A percentile compares a stretch with the other conserved stretches of the same genome.
Evolutionary conservation across 2,888 invertebrate genomes (phyloP).

Genomic region (Acronicta aceris): DNA sequence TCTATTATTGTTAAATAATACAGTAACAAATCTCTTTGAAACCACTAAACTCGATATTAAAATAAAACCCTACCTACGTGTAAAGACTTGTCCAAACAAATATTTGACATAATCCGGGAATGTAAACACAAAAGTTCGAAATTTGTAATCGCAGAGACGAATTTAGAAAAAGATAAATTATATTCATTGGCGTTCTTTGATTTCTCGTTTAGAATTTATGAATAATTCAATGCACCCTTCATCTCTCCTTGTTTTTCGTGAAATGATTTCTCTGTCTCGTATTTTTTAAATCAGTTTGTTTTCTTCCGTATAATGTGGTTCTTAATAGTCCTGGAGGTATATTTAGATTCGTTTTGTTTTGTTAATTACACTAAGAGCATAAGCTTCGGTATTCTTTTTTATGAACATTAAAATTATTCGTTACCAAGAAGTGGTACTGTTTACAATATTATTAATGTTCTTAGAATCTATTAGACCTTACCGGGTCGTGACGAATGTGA

Average conservation of each 20-base stretch:
- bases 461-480: neutral
- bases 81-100: neutral
- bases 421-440: neutral
- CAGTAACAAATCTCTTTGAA: no score
- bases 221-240: conserved; percentile 61
- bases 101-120: conserved; percentile 19
- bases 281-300: conserved; percentile 18
- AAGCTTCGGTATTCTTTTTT: neutral
- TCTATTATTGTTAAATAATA: no score
- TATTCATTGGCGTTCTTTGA: conserved; percentile 62
- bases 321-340: conserved; percentile 2
- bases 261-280: conserved; percentile 25
- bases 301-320: conserved; percentile 8
- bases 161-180: conserved; percentile 46
- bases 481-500: no score
- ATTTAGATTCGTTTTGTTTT: conserved; percentile 1
- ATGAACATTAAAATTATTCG: neutral
- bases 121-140: conserved; percentile 24
- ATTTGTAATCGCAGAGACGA: conserved; percentile 14
- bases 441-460: neutral
- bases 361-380: neutral
- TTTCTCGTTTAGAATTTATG: conserved; percentile 58
- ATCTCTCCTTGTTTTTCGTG: conserved; percentile 46
- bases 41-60: neutral
- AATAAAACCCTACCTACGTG: neutral